Evolutionary conservation across 2,113 vertebrate genomes (phyloP), one percentile per base, ranked within the genome.

Genomic region (Seriola aureovittata): DNA sequence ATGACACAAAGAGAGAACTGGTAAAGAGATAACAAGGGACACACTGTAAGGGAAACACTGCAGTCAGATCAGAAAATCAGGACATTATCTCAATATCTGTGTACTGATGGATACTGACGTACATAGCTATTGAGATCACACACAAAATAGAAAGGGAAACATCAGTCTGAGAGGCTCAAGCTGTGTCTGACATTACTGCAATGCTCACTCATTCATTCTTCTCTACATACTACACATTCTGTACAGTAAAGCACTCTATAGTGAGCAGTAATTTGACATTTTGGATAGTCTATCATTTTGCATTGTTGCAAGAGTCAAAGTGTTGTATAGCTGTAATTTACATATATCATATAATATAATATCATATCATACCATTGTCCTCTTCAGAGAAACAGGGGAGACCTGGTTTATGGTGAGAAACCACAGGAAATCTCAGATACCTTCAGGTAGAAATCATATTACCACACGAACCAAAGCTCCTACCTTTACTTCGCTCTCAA

Each of bases 301-400:
- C 40, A 8, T 42, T 8, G 1, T 36, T 36, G 34, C 34, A 42
- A 2, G 2, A 8, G 40, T 1, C 2, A 10, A 2, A 10, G 40
- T 11, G 52, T 23, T 23, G 13, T 4, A 1, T 0, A 4, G 11
- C 25, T 81, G 25, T 0, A 0, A 60, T 68, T 74, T 68, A 40
- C 29, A 29, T 29, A 29, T 29, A 29, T 29, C 25, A 29, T 2
- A 29, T 29, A 29, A 29, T 29, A 29, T 29, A 29, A 29, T 29
- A 29, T 29, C 29, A 29, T 29, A 29, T 29, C 29, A 29, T 2
- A 29, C 29, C 2, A 55, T 54, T 54, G 8, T 50, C 16, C 2
- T 16, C 3, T 44, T 42, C 40, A 42, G 8, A 13, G 42, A 44
- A 36, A 36, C 34, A 44, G 42, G 3, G 16, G 46, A 48, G 46